These are phyloP conservation scores for Coranthus polyacanthus DNA, from an alignment of 2,797 vertebrate genomes.

Conservation along the genomic window DNA sequence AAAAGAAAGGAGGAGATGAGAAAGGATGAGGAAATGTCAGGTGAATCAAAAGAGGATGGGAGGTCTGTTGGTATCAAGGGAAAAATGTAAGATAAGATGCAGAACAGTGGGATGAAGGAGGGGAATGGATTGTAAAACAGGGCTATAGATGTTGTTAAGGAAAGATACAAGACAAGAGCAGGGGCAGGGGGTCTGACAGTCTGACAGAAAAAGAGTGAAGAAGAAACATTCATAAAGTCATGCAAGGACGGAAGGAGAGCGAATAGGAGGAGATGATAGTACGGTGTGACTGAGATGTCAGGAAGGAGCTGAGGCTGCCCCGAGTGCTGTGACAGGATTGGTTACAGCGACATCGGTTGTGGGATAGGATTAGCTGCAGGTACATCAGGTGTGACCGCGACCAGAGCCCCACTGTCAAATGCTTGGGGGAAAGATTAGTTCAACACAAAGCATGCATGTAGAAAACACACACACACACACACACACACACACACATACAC, in stretches of 20 bases:
- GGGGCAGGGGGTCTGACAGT: constrained; percentile 56
- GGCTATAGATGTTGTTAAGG: constrained; percentile 59
- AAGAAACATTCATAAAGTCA: constrained; percentile 52
- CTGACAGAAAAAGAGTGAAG: constrained; percentile 36
- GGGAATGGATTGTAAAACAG: constrained; percentile 18
- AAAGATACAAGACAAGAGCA: constrained; percentile 57
- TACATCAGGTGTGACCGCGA: constrained; percentile 80
- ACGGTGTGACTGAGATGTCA: constrained; percentile 77
- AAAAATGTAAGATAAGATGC: constrained; percentile 50
- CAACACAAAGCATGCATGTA: constrained; percentile 41
- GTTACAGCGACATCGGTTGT: constrained; percentile 75
- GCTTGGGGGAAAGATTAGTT: constrained; percentile 62
- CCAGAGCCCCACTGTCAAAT: constrained; percentile 70
- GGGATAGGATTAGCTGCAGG: constrained; percentile 82
- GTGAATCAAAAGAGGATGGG: constrained; percentile 50
- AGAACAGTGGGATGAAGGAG: constrained; percentile 41
- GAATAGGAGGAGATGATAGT: constrained; percentile 42
- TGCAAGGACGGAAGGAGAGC: constrained; percentile 32
- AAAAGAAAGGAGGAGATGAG: constrained; percentile 32
- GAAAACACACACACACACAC: constrained; percentile 40
- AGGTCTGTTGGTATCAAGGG: constrained; percentile 49
- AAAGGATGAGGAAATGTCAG: constrained; percentile 59
- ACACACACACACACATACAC: constrained; percentile 22
- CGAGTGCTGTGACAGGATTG: constrained; percentile 78
- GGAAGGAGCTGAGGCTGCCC: constrained; percentile 59